Conservation (phyloP, 2,888 invertebrate genomes). For the Brenthis hecate region DNA sequence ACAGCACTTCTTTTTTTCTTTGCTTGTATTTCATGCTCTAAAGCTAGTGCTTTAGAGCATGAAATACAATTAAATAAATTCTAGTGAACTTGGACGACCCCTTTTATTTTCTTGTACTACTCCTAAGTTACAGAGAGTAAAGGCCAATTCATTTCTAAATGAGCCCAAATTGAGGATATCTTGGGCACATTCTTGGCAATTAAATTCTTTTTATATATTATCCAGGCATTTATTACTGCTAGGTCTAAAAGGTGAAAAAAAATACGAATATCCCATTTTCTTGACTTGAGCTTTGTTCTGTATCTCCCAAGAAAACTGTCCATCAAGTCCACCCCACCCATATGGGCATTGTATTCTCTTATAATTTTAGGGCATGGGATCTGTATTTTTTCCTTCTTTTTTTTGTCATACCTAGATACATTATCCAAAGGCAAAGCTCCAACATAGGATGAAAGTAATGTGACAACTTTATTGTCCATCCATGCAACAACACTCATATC, state of each 20-base stretch:
- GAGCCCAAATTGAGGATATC: slow-evolving; percentile 39
- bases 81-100: slow-evolving; percentile 47
- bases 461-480: slow-evolving; percentile 51
- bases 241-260: slow-evolving; percentile 53
- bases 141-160: background rate
- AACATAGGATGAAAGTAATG: slow-evolving; percentile 49
- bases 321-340: slow-evolving; percentile 54
- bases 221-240: slow-evolving; percentile 51
- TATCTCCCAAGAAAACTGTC: slow-evolving; percentile 47
- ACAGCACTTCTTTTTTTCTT: too few relatives aligned
- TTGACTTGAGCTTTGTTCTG: slow-evolving; percentile 42
- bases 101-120: slow-evolving; percentile 49
- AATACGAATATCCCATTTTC: slow-evolving; percentile 50
- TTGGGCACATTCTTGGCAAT: too few relatives aligned
- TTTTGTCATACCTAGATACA: slow-evolving; percentile 46
- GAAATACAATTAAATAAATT: too few relatives aligned
- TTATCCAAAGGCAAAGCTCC: slow-evolving; percentile 45
- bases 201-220: slow-evolving; percentile 44
- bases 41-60: too few relatives aligned
- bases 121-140: slow-evolving; percentile 27
- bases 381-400: slow-evolving; percentile 28
- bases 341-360: slow-evolving; percentile 53
- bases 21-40: too few relatives aligned
- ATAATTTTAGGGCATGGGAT: slow-evolving; percentile 41
- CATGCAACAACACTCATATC: slow-evolving; percentile 48